Evolutionary conservation across 2,113 vertebrate species (phyloP).

Genomic region (Silurus asotus): DNA sequence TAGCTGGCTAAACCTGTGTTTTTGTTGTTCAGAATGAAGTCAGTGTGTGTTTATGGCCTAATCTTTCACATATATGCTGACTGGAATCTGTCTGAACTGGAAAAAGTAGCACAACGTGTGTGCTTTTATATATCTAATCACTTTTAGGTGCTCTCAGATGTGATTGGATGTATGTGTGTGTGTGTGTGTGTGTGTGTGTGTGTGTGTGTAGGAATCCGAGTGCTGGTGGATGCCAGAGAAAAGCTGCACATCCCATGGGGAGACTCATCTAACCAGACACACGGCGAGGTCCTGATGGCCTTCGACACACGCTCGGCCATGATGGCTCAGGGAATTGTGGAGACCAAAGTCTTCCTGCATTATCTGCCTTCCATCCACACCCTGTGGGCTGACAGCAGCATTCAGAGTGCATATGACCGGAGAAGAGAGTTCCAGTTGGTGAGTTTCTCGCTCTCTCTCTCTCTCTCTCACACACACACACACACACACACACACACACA

Average conservation of each 20-base stretch:
- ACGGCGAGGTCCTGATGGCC: slow-evolving; percentile 86
- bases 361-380: slow-evolving; percentile 83
- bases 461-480: too few relatives aligned
- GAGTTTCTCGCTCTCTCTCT: slow-evolving; percentile 67
- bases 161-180: neutral
- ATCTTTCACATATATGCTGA: neutral
- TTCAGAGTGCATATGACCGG: slow-evolving; percentile 93
- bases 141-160: neutral
- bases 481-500: too few relatives aligned
- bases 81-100: neutral
- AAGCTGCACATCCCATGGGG: slow-evolving; percentile 98
- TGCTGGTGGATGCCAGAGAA: slow-evolving; percentile 94
- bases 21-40: neutral
- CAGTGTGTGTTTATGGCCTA: neutral
- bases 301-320: slow-evolving; percentile 86
- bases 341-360: slow-evolving; percentile 78
- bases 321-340: slow-evolving; percentile 85
- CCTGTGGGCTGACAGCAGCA: slow-evolving; percentile 87
- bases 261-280: slow-evolving; percentile 79
- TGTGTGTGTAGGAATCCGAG: slow-evolving; percentile 81
- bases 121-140: neutral
- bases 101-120: neutral
- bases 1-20: neutral
- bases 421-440: slow-evolving; percentile 97
- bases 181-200: neutral